Evolutionary conservation across 1,140 invertebrate genomes (phyloP), one percentile per base, ranked within the genome.

Genomic region (Panagrolaimus sp.): DNA sequence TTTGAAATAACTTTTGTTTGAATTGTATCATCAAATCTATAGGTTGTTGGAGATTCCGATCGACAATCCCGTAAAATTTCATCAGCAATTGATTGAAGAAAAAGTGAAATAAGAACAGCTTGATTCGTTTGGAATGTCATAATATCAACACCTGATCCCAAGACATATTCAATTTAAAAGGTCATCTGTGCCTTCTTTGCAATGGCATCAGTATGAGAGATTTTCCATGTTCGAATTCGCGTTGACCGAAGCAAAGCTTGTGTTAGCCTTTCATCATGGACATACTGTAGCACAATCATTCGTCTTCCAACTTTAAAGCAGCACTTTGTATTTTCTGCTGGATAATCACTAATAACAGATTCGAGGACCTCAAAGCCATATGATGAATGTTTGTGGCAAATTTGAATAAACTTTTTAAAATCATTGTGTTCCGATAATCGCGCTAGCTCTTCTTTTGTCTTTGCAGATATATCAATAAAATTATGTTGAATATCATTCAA

Each of bases 301-400:
- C 76, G 61, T 42, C 74, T 43, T 9, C 74, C 74, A 61, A 76
- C 68, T 57, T 76, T 78, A 13, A 76, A 23, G 14, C 65, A 42
- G 20, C 66, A 78, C 45, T 51, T 25, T 9, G 64, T 67, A 16
- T 64, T 66, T 31, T 63, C 47, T 20, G 11, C 2, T 13, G 71
- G 67, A 31, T 72, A 68, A 42, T 76, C 68, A n/a, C 65, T 61
- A 5, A n/a, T 16, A 16, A 79, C 76, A 5, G 72, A 61, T 23
- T 70, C 65, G n/a, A 76, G 67, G 13, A 51, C 45, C 38, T 76
- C 74, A 25, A 79, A 76, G n/a, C 74, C 74, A 71, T 76, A 76
- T 42, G 42, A 62, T 7, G 69, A 38, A 48, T 78, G 73, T 47
- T 57, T 20, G 65, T 76, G 74, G 51, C 74, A 76, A 9, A 75